Percentiles rank a stretch among this genome's conserved stretches.
Conservation (phyloP, 2,888 invertebrate genomes). For the Drosophila picticornis region DNA sequence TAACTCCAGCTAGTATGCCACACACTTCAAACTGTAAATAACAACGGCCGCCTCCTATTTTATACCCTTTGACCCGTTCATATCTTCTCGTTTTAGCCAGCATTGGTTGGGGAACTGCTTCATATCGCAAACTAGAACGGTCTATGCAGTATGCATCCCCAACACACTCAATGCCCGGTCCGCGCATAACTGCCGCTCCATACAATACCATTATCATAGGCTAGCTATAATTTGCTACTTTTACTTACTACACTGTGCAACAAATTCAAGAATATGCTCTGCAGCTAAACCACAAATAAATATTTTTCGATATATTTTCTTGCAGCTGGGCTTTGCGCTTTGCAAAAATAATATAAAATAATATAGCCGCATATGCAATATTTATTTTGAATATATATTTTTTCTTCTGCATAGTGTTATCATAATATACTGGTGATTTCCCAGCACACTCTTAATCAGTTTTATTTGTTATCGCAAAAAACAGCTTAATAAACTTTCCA, state of each 20-base stretch:
- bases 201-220: conserved; percentile 83
- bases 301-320: no score
- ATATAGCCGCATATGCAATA: background rate
- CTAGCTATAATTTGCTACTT: conserved; percentile 38
- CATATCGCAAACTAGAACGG: conserved; percentile 78
- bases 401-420: background rate
- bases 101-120: conserved; percentile 74
- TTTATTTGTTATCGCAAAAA: conserved; percentile 20
- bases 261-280: background rate
- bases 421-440: conserved; percentile 17
- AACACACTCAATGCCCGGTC: conserved; percentile 81
- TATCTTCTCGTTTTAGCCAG: conserved; percentile 59
- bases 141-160: conserved; percentile 84
- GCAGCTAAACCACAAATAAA: background rate
- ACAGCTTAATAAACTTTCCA: conserved; percentile 11
- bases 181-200: conserved; percentile 78
- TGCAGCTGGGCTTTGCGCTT: background rate
- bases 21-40: conserved; percentile 80
- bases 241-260: background rate
- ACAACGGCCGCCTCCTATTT: no score
- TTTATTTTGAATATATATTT: background rate
- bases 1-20: conserved; percentile 55
- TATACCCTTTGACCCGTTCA: background rate
- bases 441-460: background rate
- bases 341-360: background rate